phyloP scores from a whole-genome alignment of 2,797 vertebrate genomes.

The Arctocebus calabarensis region DNA sequence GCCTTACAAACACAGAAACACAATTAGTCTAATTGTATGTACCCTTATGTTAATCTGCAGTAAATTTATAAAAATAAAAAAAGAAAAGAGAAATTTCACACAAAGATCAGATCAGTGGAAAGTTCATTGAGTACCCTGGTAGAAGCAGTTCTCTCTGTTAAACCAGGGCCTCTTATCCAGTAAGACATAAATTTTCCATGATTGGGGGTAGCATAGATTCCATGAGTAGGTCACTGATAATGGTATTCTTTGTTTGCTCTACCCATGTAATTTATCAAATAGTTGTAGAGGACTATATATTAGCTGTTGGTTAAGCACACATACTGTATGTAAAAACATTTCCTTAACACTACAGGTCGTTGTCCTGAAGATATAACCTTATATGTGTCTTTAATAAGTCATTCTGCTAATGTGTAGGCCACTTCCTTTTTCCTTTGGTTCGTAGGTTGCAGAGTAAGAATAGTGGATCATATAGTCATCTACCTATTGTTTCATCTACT shows the following conservation, averaged over 20 bases:
- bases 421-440: neutral
- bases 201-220: neutral
- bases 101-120: neutral
- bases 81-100: too few relatives aligned
- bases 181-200: neutral
- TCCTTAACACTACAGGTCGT: neutral
- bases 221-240: neutral
- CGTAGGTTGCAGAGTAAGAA: neutral
- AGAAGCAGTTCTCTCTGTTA: neutral
- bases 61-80: too few relatives aligned
- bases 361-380: neutral
- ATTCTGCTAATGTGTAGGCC: neutral
- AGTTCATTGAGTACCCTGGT: neutral
- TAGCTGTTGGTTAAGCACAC: neutral
- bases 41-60: too few relatives aligned
- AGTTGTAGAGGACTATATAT: neutral
- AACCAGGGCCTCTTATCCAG: neutral
- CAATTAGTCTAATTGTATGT: too few relatives aligned
- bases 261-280: neutral
- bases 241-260: neutral
- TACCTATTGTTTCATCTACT: neutral
- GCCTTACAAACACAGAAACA: too few relatives aligned
- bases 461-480: neutral
- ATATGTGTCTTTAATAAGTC: neutral
- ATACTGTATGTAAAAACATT: neutral